phyloP scores from a whole-genome alignment of 2,113 vertebrate genomes.

The Ammodytes dubius region DNA sequence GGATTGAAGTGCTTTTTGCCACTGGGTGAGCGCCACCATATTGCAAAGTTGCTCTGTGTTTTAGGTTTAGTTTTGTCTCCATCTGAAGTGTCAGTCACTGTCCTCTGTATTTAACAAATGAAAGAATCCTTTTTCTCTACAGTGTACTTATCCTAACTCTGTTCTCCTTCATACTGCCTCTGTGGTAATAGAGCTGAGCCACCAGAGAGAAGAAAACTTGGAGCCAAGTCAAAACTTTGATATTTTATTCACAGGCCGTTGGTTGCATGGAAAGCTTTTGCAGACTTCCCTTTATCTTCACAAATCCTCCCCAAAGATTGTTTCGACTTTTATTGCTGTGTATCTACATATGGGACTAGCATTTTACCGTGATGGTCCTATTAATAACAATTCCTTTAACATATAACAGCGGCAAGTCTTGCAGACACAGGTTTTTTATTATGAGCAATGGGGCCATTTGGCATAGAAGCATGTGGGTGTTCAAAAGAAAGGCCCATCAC shows the following conservation, averaged over 20 bases:
- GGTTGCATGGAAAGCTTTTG: constrained; percentile 33
- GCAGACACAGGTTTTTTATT: constrained; percentile 73
- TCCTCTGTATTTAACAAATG: constrained; percentile 49
- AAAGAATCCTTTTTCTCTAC: constrained; percentile 39
- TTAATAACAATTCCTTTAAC: constrained; percentile 79
- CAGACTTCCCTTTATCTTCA: constrained; percentile 44
- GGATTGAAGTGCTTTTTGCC: constrained; percentile 45
- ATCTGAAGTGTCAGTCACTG: constrained; percentile 52
- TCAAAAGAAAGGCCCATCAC: constrained; percentile 72
- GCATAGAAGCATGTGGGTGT: constrained; percentile 62
- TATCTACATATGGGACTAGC: constrained; percentile 25
- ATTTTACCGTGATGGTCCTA: constrained; percentile 58
- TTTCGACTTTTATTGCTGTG: not conserved
- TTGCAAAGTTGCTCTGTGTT: constrained; percentile 25
- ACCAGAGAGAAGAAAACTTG: constrained; percentile 42
- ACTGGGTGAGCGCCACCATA: constrained; percentile 4
- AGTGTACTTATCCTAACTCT: constrained; percentile 33
- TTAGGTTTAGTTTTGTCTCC: constrained; percentile 23
- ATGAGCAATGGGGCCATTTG: constrained; percentile 81
- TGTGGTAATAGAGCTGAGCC: constrained; percentile 67
- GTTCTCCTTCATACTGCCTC: constrained; percentile 41
- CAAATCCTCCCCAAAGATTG: constrained; percentile 35
- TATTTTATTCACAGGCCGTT: constrained; percentile 71
- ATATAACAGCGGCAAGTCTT: constrained; percentile 54
- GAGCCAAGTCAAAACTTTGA: constrained; percentile 70